Percentiles rank a stretch among this genome's conserved stretches.
phyloP scores from a whole-genome alignment of 2,888 invertebrate species.

The Drosophila meridiana region DNA sequence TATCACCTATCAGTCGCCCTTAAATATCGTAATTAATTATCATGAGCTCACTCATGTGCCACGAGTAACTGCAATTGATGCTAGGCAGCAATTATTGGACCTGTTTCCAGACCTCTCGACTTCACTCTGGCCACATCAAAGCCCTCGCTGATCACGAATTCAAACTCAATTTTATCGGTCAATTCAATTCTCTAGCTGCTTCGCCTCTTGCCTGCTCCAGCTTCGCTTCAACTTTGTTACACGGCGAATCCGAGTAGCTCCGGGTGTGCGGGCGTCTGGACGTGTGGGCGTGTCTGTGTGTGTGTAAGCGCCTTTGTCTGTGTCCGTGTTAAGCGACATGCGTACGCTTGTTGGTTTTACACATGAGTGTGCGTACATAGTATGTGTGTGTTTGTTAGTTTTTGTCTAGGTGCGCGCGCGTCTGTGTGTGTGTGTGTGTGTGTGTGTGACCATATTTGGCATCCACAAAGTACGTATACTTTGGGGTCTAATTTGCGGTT shows the following conservation, averaged over 20 bases:
- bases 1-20: background rate
- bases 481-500: conserved; percentile 79
- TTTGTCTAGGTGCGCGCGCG: conserved; percentile 36
- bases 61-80: background rate
- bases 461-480: conserved; percentile 76
- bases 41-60: background rate
- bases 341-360: conserved; percentile 47
- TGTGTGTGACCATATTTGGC: conserved; percentile 55
- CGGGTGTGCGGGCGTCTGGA: background rate
- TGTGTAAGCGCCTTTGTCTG: conserved; percentile 45
- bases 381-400: conserved; percentile 26
- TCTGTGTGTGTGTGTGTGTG: conserved; percentile 8
- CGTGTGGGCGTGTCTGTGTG: conserved; percentile 10
- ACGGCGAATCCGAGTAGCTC: conserved; percentile 8
- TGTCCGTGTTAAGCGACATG: conserved; percentile 32
- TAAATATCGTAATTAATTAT: background rate
- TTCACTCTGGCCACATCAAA: background rate
- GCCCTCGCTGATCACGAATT: conserved; percentile 7
- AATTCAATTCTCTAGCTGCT: background rate
- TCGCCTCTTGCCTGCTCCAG: background rate
- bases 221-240: conserved; percentile 42
- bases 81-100: background rate
- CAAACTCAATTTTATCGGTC: background rate
- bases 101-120: background rate
- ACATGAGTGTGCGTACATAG: conserved; percentile 43